phyloP scores from a whole-genome alignment of 2,113 vertebrate genomes.

The Gasterosteus aculeatus region DNA sequence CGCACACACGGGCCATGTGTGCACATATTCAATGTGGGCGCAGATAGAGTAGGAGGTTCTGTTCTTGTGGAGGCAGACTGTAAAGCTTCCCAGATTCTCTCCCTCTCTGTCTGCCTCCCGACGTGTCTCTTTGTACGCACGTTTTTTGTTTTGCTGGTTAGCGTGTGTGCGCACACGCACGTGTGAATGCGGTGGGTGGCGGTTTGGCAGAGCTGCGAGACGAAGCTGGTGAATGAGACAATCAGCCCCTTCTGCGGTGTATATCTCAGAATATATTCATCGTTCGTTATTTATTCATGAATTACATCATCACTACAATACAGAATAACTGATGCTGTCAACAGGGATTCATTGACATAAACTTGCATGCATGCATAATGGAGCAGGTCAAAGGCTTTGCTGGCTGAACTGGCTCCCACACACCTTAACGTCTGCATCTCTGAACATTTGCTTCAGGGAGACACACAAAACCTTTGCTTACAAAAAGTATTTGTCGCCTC shows the following conservation, averaged over 20 bases:
- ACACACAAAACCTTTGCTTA: slow-evolving; percentile 49
- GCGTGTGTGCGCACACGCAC: slow-evolving; percentile 27
- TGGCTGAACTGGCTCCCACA: slow-evolving; percentile 47
- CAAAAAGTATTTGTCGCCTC: slow-evolving; percentile 72
- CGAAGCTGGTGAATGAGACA: slow-evolving; percentile 71
- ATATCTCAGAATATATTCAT: slow-evolving; percentile 61
- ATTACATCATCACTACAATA: slow-evolving; percentile 58
- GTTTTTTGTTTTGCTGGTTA: slow-evolving; percentile 39
- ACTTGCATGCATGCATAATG: slow-evolving; percentile 32
- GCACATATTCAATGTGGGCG: slow-evolving; percentile 57
- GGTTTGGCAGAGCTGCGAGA: slow-evolving; percentile 68
- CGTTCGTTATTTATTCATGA: slow-evolving; percentile 73
- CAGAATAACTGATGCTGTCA: slow-evolving; percentile 35
- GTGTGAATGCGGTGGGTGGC: slow-evolving; percentile 68
- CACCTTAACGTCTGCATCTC: slow-evolving; percentile 35
- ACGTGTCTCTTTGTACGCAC: slow-evolving; percentile 54
- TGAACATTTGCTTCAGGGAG: slow-evolving; percentile 46
- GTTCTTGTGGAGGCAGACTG: slow-evolving; percentile 72
- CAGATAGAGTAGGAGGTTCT: slow-evolving; percentile 71
- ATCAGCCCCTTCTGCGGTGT: slow-evolving; percentile 57
- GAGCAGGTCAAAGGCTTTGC: slow-evolving; percentile 32
- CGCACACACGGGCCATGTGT: slow-evolving; percentile 60
- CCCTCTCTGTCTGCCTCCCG: slow-evolving; percentile 67
- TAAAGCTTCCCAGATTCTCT: slow-evolving; percentile 64
- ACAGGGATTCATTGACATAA: slow-evolving; percentile 57